A percentile compares a stretch with the other conserved stretches of the same genome.
These are phyloP conservation scores for Neomorphus geoffroyi DNA, from an alignment of 2,797 vertebrate genomes.

Conservation along the genomic window DNA sequence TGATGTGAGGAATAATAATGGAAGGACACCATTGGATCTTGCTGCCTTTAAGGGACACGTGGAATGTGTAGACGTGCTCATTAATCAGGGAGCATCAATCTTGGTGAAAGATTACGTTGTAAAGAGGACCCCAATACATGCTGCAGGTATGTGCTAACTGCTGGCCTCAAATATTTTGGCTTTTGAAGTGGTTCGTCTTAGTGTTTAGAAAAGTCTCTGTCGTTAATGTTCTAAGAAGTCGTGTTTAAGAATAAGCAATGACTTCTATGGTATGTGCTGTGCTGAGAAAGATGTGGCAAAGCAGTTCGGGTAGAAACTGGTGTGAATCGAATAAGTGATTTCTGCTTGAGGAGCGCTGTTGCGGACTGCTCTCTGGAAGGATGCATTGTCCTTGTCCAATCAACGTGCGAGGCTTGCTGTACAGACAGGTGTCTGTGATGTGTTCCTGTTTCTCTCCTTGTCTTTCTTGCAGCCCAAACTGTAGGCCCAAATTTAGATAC, in stretches of 20 bases:
- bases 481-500: not conserved
- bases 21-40: conserved; percentile 92
- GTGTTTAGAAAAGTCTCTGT: not conserved
- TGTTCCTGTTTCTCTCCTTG: not conserved
- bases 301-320: not conserved
- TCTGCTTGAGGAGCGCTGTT: not conserved
- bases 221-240: not conserved
- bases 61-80: conserved; percentile 96
- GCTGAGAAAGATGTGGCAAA: not conserved
- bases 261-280: not conserved
- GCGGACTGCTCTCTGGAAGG: not conserved
- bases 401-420: not conserved
- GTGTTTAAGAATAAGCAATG: not conserved
- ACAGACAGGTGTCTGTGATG: not conserved
- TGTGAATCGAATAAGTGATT: not conserved
- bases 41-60: conserved; percentile 96
- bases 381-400: not conserved
- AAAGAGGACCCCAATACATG: conserved; percentile 95
- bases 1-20: conserved; percentile 92
- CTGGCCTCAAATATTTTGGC: not conserved
- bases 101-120: conserved; percentile 94
- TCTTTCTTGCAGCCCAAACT: not conserved
- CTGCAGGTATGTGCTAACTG: conserved; percentile 83
- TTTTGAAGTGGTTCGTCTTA: not conserved
- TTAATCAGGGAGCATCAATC: conserved; percentile 97